Evolutionary conservation across 2,888 invertebrate species (phyloP).

Genomic region (Cryptus armator): DNA sequence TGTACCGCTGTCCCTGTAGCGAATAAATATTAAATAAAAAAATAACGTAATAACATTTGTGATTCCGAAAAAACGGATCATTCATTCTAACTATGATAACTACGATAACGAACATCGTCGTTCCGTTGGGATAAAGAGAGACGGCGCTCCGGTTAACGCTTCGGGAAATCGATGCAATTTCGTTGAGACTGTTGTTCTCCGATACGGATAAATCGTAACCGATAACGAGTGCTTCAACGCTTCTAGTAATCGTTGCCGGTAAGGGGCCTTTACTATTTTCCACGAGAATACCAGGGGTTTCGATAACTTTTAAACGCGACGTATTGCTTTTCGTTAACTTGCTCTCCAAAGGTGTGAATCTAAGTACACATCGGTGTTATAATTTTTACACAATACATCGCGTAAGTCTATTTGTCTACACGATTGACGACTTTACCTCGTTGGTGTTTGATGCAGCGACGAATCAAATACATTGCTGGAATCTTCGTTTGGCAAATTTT

Average conservation of each 20-base stretch:
- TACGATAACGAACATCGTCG: constrained; percentile 74
- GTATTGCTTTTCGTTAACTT: constrained; percentile 53
- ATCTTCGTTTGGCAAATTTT: constrained; percentile 9
- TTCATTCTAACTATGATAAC: neutral
- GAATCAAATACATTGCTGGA: constrained; percentile 23
- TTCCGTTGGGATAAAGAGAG: constrained; percentile 71
- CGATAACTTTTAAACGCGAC: constrained; percentile 27
- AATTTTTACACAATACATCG: neutral
- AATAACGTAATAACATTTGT: neutral
- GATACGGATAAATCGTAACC: constrained; percentile 23
- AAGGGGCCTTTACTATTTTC: neutral
- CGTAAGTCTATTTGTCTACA: neutral
- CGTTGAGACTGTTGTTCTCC: constrained; percentile 4
- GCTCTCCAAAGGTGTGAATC: constrained; percentile 44
- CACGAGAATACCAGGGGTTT: constrained; percentile 7
- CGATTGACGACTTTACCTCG: constrained; percentile 52
- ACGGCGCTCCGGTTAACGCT: constrained; percentile 62
- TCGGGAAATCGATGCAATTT: constrained; percentile 27
- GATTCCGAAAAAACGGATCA: neutral
- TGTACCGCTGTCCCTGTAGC: constrained; percentile 75
- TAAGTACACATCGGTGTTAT: constrained; percentile 1
- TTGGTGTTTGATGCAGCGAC: constrained; percentile 59
- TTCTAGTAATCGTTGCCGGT: constrained; percentile 10
- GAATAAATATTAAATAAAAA: neutral
- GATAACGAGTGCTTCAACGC: constrained; percentile 25